Percentiles rank a stretch among this genome's conserved stretches.
phyloP scores from a whole-genome alignment of 1,140 invertebrate species.

The Nasonia longicornis region DNA sequence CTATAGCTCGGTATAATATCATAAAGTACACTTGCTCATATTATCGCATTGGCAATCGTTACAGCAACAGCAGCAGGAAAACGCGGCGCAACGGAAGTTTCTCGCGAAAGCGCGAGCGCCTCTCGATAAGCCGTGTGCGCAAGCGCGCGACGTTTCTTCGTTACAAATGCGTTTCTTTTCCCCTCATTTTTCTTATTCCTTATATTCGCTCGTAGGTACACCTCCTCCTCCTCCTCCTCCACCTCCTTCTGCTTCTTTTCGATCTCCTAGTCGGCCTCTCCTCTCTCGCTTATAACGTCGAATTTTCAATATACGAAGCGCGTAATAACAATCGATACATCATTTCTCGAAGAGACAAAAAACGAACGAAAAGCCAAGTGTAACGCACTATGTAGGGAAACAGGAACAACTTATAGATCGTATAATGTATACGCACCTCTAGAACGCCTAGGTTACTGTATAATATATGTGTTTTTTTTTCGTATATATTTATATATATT shows the following conservation, averaged over 20 bases:
- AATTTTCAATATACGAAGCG: slow-evolving; percentile 39
- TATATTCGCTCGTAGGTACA: neutral
- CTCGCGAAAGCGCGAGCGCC: neutral
- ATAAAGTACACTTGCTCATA: slow-evolving; percentile 40
- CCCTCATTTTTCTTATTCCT: slow-evolving; percentile 31
- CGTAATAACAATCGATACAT: slow-evolving; percentile 44
- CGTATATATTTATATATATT: neutral
- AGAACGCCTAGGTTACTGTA: neutral
- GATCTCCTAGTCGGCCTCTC: neutral
- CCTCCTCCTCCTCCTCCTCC: slow-evolving; percentile 5
- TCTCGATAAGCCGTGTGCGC: slow-evolving; percentile 18
- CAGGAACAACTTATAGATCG: neutral
- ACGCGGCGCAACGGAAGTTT: slow-evolving; percentile 27
- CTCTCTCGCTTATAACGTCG: neutral
- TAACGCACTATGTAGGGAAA: neutral
- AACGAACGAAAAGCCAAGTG: neutral
- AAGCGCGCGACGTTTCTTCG: slow-evolving; percentile 26
- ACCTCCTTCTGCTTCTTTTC: neutral
- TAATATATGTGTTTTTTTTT: too few species aligned
- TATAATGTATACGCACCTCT: neutral
- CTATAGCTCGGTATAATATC: slow-evolving; percentile 18
- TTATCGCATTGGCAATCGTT: slow-evolving; percentile 35
- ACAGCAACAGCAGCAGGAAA: slow-evolving; percentile 5
- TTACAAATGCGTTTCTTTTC: slow-evolving; percentile 43
- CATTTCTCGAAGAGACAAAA: neutral